Percentiles rank a stretch among this genome's conserved stretches.
Conservation (phyloP, 2,113 vertebrate genomes). For the Percina caprodes region DNA sequence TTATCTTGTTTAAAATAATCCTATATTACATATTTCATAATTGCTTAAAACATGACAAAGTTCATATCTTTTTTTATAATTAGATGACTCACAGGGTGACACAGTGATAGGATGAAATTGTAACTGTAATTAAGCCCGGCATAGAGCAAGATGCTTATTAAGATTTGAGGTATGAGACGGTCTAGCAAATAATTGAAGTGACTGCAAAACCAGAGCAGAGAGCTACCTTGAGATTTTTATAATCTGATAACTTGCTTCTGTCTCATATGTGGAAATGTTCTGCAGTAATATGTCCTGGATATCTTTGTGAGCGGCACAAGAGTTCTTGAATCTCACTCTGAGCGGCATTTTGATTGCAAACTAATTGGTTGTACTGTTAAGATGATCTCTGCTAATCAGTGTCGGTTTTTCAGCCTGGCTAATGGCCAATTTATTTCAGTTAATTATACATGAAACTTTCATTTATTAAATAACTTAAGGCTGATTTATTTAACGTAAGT, state of each 20-base stretch:
- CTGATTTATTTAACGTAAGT: slow-evolving; percentile 39
- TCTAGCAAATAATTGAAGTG: slow-evolving; percentile 69
- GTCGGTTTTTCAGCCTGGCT: slow-evolving; percentile 60
- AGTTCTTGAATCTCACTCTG: slow-evolving; percentile 25
- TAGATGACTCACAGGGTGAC: slow-evolving; percentile 31
- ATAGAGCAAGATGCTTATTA: slow-evolving; percentile 77
- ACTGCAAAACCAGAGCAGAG: slow-evolving; percentile 50
- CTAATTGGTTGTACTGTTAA: slow-evolving; percentile 70
- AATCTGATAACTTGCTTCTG: slow-evolving; percentile 59
- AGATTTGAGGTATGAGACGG: slow-evolving; percentile 64
- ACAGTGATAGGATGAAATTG: slow-evolving; percentile 40
- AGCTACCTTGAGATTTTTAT: slow-evolving; percentile 73
- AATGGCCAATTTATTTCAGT: slow-evolving; percentile 69
- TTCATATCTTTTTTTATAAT: slow-evolving; percentile 44
- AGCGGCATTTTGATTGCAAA: slow-evolving; percentile 51
- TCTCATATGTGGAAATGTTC: slow-evolving; percentile 46
- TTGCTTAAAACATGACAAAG: slow-evolving; percentile 12
- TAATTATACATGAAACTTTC: slow-evolving; percentile 68
- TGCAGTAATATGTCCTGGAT: slow-evolving; percentile 32
- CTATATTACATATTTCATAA: slow-evolving; percentile 18
- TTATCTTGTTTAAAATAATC: background rate
- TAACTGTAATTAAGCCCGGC: slow-evolving; percentile 70
- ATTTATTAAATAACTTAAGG: slow-evolving; percentile 45
- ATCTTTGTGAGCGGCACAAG: slow-evolving; percentile 8
- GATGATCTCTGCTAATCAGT: slow-evolving; percentile 71